Conservation (phyloP, 2,797 vertebrate genomes). For the Acanthornis magna region DNA sequence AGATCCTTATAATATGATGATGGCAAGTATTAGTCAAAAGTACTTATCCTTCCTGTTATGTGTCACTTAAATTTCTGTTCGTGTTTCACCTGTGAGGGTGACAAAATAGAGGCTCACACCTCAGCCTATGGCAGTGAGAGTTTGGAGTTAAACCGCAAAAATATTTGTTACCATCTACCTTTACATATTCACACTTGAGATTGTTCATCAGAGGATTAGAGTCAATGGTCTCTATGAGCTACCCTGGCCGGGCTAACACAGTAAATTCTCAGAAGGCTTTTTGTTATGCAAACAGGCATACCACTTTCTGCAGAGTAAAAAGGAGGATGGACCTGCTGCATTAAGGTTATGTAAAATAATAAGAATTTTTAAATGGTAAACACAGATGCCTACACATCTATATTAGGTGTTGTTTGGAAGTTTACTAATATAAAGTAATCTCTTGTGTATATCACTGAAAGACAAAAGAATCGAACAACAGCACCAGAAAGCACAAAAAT, state of each 20-base stretch:
- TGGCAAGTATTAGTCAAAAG: background rate
- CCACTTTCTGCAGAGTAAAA: background rate
- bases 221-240: background rate
- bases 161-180: background rate
- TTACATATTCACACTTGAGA: background rate
- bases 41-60: background rate
- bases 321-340: background rate
- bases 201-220: background rate
- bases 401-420: background rate
- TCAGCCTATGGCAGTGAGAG: background rate
- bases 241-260: background rate
- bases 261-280: background rate
- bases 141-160: background rate
- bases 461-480: background rate
- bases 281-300: background rate
- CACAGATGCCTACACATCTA: background rate
- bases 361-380: background rate
- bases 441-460: background rate
- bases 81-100: background rate
- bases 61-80: background rate
- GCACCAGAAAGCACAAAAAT: background rate
- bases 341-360: background rate
- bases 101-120: background rate
- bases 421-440: background rate
- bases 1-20: background rate